Conservation (phyloP, 2,113 vertebrate genomes). For the Poecilia latipinna region DNA sequence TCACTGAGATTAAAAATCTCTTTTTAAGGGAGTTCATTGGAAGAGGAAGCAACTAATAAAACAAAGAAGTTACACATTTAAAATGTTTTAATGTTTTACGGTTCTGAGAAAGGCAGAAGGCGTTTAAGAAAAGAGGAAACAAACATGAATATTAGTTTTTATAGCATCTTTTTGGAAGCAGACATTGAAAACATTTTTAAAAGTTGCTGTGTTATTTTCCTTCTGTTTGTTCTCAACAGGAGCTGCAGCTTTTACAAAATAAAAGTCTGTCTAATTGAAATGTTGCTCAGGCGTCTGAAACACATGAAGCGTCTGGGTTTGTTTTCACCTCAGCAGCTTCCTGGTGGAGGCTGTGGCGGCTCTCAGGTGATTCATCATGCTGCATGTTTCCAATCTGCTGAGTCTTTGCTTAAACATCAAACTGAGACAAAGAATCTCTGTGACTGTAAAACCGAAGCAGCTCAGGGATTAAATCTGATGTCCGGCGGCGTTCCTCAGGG, state of each 20-base stretch:
- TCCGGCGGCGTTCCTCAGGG: slow-evolving; percentile 17
- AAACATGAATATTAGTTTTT: neutral
- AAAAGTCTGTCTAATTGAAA: neutral
- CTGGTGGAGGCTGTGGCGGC: neutral
- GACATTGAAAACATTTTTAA: neutral
- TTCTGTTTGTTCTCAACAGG: neutral
- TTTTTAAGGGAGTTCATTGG: too few relatives aligned
- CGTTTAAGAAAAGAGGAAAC: too few relatives aligned
- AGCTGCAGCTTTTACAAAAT: slow-evolving; percentile 4
- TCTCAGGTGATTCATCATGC: slow-evolving; percentile 1
- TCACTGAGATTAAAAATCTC: too few relatives aligned
- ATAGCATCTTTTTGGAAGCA: neutral
- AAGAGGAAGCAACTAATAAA: too few relatives aligned
- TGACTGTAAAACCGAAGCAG: neutral
- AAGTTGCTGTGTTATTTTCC: neutral
- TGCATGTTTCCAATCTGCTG: neutral
- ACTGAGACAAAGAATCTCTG: neutral
- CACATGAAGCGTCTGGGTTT: neutral
- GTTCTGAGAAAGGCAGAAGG: too few relatives aligned
- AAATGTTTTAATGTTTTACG: too few relatives aligned
- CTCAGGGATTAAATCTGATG: neutral
- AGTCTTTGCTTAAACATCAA: neutral
- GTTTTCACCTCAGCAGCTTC: neutral
- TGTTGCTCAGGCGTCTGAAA: neutral
- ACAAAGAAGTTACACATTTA: too few relatives aligned